Evolutionary conservation across 2,797 vertebrate species (phyloP), one percentile per base, ranked within the genome.

Genomic region (Oreonectes daqikongensis): DNA sequence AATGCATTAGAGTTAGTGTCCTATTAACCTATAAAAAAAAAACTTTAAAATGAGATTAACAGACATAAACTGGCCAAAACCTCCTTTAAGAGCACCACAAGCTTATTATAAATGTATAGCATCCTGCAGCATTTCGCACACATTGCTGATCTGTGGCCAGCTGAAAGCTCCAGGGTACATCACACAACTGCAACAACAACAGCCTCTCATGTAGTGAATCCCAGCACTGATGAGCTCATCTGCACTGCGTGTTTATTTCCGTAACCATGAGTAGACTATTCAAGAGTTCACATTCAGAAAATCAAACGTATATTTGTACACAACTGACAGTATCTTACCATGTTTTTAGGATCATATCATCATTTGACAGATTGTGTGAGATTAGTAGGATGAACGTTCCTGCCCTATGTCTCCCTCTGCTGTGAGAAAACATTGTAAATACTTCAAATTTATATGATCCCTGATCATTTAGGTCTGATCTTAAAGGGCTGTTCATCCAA

Each of bases 341-440:
- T 10, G 5, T 46, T 18, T 46, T 46, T 18, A 46, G 15, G 1
- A 46, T 83, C 82, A 79, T 38, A 75, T 65, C 48, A 68, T 79
- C 64, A 46, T 71, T 26, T 61, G 71, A 72, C 70, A 82, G 80
- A 79, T 50, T 75, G 71, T 24, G 64, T 35, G 22, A 68, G 48
- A 52, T n/a, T n/a, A n/a, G n/a, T n/a, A n/a, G 46, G 46, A 71
- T 46, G 64, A 10, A 2, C 61, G 40, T 44, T 38, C 42, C 10
- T 28, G 50, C 75, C 72, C 75, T 72, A 28, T 82, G 72, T 82
- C 81, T 67, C 81, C 79, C 66, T 48, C 81, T 85, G 74, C 72
- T 79, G 79, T 53, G 35, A 57, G 75, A 15, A 60, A 48, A 46
- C 15, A 30, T 9, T 30, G 55, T 57, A 55, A 55, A 55, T 1